Percentiles rank a stretch among this genome's conserved stretches.
Evolutionary conservation across 2,113 vertebrate species (phyloP).

Genomic region (Bubo bubo): DNA sequence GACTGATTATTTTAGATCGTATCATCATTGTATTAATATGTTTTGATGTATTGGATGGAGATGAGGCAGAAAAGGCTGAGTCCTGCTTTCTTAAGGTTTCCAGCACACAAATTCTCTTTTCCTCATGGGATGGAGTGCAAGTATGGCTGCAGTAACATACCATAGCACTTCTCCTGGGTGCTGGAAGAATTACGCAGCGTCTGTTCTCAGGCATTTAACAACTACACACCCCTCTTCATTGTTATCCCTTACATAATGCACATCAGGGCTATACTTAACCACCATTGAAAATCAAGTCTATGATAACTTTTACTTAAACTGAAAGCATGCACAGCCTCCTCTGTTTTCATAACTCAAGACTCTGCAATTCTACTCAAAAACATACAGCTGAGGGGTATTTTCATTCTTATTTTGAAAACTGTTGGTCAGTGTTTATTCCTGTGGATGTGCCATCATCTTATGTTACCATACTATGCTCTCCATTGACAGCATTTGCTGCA

Average conservation of each 20-base stretch:
- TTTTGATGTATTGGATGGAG: fast-evolving
- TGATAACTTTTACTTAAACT: not conserved
- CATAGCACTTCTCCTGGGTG: no score
- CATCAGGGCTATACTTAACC: not conserved
- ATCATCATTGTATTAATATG: fast-evolving
- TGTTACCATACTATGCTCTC: not conserved
- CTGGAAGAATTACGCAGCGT: fast-evolving
- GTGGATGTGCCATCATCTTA: not conserved
- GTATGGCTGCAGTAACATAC: fast-evolving
- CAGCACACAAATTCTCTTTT: not conserved
- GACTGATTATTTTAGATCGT: fast-evolving
- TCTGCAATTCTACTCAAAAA: not conserved
- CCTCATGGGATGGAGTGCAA: not conserved
- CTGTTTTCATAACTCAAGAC: not conserved
- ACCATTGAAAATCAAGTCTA: not conserved
- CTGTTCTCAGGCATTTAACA: not conserved
- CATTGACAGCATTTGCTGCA: not conserved
- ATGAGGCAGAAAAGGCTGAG: not conserved
- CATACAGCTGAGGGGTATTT: not conserved
- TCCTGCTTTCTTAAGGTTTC: not conserved
- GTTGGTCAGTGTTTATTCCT: not conserved
- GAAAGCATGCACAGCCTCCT: not conserved
- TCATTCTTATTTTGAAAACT: not conserved
- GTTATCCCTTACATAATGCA: not conserved
- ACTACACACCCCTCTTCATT: no score